phyloP scores from a whole-genome alignment of 2,113 vertebrate genomes.

The Uropsilus gracilis region DNA sequence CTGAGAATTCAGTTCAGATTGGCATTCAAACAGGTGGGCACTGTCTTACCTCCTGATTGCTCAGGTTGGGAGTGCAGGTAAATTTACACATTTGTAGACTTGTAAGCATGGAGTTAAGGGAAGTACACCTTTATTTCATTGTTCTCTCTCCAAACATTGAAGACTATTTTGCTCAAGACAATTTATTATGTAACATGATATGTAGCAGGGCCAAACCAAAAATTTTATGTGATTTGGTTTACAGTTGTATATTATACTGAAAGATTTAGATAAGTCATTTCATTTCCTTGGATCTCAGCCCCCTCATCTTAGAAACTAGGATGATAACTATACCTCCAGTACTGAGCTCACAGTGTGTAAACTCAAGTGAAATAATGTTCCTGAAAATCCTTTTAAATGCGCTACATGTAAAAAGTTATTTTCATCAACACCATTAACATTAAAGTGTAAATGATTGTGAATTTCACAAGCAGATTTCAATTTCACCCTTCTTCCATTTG shows the following conservation, averaged over 20 bases:
- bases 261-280: not conserved
- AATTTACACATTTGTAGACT: not conserved
- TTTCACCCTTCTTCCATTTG: constrained; percentile 37
- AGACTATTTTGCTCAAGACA: not conserved
- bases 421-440: constrained; percentile 44
- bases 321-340: not conserved
- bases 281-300: not conserved
- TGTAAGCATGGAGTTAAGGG: not conserved
- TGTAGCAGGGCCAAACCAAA: not conserved
- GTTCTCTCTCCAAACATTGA: not conserved
- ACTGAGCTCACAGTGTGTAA: not conserved
- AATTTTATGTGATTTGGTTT: not conserved
- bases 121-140: not conserved
- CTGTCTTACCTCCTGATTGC: not conserved
- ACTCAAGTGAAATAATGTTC: constrained; percentile 33
- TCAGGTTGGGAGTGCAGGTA: not conserved
- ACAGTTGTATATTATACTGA: not conserved
- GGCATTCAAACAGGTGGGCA: not conserved
- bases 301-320: constrained; percentile 34
- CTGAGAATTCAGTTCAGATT: not conserved
- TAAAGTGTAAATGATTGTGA: constrained; percentile 49
- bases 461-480: constrained; percentile 52
- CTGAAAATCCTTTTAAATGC: constrained; percentile 64
- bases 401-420: constrained; percentile 33
- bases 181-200: not conserved